Evolutionary conservation across 2,113 vertebrate species (phyloP).

Genomic region (Pampusana beccarii): DNA sequence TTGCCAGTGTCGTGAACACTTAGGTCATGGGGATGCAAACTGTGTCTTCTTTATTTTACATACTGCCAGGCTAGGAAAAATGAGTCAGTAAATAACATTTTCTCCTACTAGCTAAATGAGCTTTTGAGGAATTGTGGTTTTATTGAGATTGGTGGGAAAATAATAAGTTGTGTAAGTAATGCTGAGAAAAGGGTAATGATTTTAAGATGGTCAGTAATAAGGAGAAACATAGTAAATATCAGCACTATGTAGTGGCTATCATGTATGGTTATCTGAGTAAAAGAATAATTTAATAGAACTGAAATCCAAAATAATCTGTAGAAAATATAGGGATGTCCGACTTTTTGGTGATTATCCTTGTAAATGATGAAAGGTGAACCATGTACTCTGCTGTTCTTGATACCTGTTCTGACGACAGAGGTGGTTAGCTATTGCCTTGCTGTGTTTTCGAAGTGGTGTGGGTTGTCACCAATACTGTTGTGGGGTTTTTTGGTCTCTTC

Average conservation of each 20-base stretch:
- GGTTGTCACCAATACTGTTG: not conserved
- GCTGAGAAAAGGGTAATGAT: not conserved
- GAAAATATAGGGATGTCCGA: not conserved
- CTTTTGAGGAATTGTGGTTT: not conserved
- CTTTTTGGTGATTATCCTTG: not conserved
- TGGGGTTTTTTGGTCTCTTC: not conserved
- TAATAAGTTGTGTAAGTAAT: not conserved
- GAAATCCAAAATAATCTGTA: not conserved
- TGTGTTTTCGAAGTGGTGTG: not conserved
- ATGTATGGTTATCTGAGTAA: not conserved
- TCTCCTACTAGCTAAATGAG: not conserved
- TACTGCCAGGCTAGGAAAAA: not conserved
- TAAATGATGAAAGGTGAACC: not conserved
- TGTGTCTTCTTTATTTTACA: not conserved
- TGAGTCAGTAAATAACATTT: not conserved
- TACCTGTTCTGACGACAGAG: not conserved
- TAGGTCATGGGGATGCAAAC: not conserved
- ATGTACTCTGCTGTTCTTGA: not conserved
- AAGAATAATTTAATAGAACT: not conserved
- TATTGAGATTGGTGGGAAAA: not conserved
- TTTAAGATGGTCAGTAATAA: not conserved
- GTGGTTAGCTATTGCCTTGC: not conserved
- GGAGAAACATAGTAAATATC: not conserved
- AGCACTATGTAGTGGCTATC: not conserved
- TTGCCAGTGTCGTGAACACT: rapidly evolving